Evolutionary conservation across 2,113 vertebrate species (phyloP).

Genomic region (Rhegmatorhina hoffmannsi): DNA sequence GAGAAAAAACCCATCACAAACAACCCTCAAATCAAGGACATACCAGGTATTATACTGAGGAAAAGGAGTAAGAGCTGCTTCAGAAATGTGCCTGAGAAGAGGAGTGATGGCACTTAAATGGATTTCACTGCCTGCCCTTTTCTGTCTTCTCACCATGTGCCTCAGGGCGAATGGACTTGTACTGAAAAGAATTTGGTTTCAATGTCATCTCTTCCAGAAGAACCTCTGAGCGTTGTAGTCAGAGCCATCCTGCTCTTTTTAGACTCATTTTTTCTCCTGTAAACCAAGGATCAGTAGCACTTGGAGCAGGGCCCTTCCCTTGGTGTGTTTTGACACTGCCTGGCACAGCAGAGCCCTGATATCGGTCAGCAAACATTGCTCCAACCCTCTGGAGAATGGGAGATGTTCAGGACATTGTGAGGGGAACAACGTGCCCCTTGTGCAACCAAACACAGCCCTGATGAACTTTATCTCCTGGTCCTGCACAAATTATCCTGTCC

Average conservation of each 20-base stretch:
- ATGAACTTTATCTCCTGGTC: neutral
- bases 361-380: neutral
- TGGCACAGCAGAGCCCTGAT: neutral
- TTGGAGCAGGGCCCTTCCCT: neutral
- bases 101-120: fast-evolving
- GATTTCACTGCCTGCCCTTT: neutral
- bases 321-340: neutral
- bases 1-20: neutral
- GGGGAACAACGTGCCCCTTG: neutral
- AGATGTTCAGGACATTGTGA: fast-evolving
- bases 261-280: neutral
- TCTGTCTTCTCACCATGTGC: neutral
- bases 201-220: neutral
- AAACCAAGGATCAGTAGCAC: fast-evolving
- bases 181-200: neutral
- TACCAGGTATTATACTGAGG: neutral
- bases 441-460: neutral
- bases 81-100: neutral
- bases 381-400: neutral
- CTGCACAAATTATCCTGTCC: neutral
- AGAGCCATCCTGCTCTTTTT: neutral
- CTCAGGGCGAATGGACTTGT: neutral
- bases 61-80: neutral
- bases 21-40: neutral
- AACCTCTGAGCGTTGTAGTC: neutral